Base-by-base conservation (phyloP, 2,113 vertebrate genomes). In the Pipra filicauda region DNA sequence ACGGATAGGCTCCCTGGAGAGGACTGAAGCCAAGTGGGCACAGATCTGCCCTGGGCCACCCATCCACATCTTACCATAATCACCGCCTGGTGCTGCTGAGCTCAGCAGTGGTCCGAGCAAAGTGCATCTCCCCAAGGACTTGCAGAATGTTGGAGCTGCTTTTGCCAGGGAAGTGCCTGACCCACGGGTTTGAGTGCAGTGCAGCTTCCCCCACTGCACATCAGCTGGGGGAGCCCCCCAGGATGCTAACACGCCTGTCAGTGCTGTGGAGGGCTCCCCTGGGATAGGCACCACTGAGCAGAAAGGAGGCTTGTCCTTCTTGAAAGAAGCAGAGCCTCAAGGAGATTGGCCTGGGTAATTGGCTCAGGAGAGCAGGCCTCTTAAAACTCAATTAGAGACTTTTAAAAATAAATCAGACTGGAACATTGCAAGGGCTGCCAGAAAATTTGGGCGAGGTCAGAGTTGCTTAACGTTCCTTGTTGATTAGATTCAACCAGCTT, bases 351-450 rank as follows among this genome's bases (percentile, higher is more conserved):
- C 89, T 87, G 76, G 37, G 95, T 94, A 96, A 94, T 69, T 95
- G 92, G 95, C 94, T 92, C 93, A 94, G 95, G 92, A 97, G 88
- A 97, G 76, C 65, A 95, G 96, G 93, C 96, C 91, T 96, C 96
- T 94, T 94, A 95, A 97, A 96, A 96, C 73, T 96, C 96, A 97
- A 96, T 97, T 97, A 97, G 96, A 96, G 80, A 89, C 76, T 96
- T 94, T 92, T 92, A 97, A 96, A 97, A 97, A 97, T 97, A 97
- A 97, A 96, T 94, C 80, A 91, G 92, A 81, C 70, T 94, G 92
- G 93, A 96, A 93, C 96, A 93, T 81, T 79, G 49, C 1, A 8
- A 88, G n/a, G 46, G 49, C 92, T 95, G 96, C 92, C 95, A 95
- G 96, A 92, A 95, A 92, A 94, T 91, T 94, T 95, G 86, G 91